These are phyloP conservation scores for Mactromeris polynyma DNA, from an alignment of 2,888 invertebrate genomes.

Conservation along the genomic window DNA sequence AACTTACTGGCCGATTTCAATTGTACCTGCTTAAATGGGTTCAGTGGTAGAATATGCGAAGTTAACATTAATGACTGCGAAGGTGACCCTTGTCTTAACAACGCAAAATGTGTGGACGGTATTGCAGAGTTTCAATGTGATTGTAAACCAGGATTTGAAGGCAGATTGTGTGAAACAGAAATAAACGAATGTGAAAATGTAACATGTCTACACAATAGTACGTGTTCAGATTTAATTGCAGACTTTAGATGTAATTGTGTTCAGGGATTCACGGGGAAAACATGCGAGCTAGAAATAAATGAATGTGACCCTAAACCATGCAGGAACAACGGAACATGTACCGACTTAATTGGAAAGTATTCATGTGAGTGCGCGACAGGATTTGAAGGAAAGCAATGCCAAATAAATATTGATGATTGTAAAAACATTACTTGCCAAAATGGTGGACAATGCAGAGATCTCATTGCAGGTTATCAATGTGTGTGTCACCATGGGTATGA, in stretches of 20 bases:
- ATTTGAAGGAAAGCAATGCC: conserved; percentile 50
- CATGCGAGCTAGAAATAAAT: conserved; percentile 32
- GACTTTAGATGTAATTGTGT: conserved; percentile 36
- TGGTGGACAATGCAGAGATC: conserved; percentile 1
- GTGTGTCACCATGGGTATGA: conserved; percentile 7
- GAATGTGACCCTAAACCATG: conserved; percentile 89
- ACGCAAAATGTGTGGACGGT: conserved; percentile 34
- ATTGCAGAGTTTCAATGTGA: conserved; percentile 27
- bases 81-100: conserved; percentile 29
- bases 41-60: conserved; percentile 23
- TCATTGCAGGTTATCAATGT: neutral
- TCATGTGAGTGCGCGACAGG: conserved; percentile 55
- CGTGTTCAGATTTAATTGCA: conserved; percentile 30
- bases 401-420: conserved; percentile 53
- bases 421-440: conserved; percentile 27
- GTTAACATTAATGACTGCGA: conserved; percentile 41
- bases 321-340: conserved; percentile 68
- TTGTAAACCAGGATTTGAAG: conserved; percentile 18
- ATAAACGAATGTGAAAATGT: conserved; percentile 18
- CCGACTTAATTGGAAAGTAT: conserved; percentile 36
- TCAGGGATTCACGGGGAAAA: conserved; percentile 17
- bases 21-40: conserved; percentile 33
- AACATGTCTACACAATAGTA: conserved; percentile 34
- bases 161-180: conserved; percentile 16
- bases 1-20: conserved; percentile 19